Evolutionary conservation across 1,140 invertebrate genomes (phyloP).

Genomic region (Drosophila leontia): DNA sequence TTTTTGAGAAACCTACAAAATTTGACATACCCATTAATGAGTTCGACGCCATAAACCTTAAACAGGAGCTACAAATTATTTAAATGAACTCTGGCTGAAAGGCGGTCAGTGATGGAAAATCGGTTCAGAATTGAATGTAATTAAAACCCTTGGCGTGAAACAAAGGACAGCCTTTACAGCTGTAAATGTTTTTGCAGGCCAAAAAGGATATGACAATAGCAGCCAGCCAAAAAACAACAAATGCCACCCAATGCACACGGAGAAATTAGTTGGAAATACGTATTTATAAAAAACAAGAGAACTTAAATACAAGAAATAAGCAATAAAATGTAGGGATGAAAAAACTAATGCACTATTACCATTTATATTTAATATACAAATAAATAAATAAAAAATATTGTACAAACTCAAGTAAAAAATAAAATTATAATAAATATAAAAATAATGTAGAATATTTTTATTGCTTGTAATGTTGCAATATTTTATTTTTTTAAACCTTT

Average conservation of each 20-base stretch:
- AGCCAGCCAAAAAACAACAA: conserved; percentile 21
- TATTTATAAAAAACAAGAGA: too few relatives aligned
- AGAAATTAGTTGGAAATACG: background rate
- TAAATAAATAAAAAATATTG: too few relatives aligned
- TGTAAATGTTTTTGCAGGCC: conserved; percentile 46
- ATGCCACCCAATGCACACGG: background rate
- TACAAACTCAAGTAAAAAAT: too few relatives aligned
- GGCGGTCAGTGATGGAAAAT: conserved; percentile 35
- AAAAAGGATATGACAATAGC: conserved; percentile 41
- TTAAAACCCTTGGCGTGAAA: conserved; percentile 39
- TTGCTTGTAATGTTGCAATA: too few relatives aligned
- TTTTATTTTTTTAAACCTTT: too few relatives aligned
- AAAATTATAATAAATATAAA: too few relatives aligned
- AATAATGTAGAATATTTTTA: too few relatives aligned
- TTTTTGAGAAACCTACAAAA: conserved; percentile 18
- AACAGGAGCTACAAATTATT: conserved; percentile 49
- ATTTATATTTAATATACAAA: too few relatives aligned
- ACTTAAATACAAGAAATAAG: too few relatives aligned
- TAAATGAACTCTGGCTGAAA: conserved; percentile 22
- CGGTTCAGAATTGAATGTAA: conserved; percentile 48
- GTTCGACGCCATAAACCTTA: conserved; percentile 45
- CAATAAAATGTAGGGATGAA: too few relatives aligned
- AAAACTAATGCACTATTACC: too few relatives aligned
- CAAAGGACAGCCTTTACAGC: conserved; percentile 34
- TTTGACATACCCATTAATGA: conserved; percentile 56